Evolutionary conservation across 2,113 vertebrate genomes (phyloP).

Genomic region (Harpagus bidentatus): DNA sequence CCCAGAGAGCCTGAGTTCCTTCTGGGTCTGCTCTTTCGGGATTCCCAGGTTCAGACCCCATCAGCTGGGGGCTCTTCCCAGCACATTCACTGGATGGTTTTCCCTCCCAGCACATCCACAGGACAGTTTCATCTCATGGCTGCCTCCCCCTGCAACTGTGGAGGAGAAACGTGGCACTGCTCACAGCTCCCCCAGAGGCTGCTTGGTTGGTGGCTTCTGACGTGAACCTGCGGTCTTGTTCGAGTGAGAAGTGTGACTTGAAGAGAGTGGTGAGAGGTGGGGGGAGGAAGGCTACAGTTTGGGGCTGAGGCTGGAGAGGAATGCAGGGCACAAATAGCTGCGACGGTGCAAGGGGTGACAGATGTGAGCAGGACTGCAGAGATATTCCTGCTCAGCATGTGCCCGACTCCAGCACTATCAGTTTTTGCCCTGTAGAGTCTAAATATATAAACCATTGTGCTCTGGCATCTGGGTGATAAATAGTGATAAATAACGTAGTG

Average conservation of each 20-base stretch:
- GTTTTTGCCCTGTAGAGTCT: neutral
- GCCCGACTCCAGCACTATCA: neutral
- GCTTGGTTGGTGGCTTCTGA: neutral
- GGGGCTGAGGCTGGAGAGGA: neutral
- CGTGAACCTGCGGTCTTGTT: neutral
- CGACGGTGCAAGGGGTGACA: neutral
- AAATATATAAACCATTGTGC: conserved; percentile 4
- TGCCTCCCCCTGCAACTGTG: fast-evolving
- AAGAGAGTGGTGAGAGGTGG: neutral
- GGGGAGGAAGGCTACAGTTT: neutral
- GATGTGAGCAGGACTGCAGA: neutral
- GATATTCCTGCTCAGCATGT: neutral
- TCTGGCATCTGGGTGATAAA: neutral
- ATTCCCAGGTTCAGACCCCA: neutral
- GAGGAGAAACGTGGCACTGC: conserved; percentile 31
- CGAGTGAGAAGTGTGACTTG: neutral
- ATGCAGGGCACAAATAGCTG: neutral
- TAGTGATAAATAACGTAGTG: neutral
- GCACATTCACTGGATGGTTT: neutral
- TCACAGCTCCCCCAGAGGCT: conserved; percentile 47
- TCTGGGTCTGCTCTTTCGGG: neutral
- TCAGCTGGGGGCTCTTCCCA: neutral
- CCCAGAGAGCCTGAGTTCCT: neutral
- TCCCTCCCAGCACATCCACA: neutral
- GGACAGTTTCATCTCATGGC: neutral